These are phyloP conservation scores for Aplocera efformata DNA, from an alignment of 2,888 invertebrate genomes.

Conservation along the genomic window DNA sequence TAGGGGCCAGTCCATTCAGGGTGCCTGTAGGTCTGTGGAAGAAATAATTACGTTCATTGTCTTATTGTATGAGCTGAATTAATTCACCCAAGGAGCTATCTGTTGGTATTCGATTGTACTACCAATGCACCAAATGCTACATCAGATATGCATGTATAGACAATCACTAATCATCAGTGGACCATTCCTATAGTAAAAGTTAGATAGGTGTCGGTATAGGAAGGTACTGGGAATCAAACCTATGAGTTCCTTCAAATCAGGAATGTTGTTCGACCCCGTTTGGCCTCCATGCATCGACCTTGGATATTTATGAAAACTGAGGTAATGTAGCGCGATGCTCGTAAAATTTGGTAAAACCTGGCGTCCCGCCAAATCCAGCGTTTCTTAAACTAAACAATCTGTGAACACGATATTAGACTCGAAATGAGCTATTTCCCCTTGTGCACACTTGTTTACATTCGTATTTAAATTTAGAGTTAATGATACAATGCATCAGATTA, in stretches of 20 bases:
- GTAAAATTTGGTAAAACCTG: slow-evolving; percentile 67
- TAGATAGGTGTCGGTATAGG: too few species aligned
- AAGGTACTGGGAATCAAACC: too few species aligned
- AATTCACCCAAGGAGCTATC: too few species aligned
- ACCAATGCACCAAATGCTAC: too few species aligned
- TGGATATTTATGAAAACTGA: slow-evolving; percentile 75
- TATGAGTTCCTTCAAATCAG: too few species aligned
- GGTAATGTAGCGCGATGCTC: slow-evolving; percentile 71
- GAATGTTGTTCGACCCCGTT: slow-evolving; percentile 33
- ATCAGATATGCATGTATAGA: too few species aligned
- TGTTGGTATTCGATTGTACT: too few species aligned
- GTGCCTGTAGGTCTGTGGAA: slow-evolving; percentile 88
- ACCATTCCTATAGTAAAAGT: too few species aligned
- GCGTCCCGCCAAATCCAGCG: slow-evolving; percentile 61
- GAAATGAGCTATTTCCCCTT: slow-evolving; percentile 37
- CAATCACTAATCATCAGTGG: too few species aligned
- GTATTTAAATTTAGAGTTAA: slow-evolving; percentile 18
- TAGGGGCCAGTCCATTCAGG: slow-evolving; percentile 92
- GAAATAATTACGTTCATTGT: slow-evolving; percentile 20
- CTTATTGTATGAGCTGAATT: too few species aligned
- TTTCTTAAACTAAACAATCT: slow-evolving; percentile 58
- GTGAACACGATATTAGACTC: slow-evolving; percentile 54
- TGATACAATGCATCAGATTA: too few species aligned
- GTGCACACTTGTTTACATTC: slow-evolving; percentile 24
- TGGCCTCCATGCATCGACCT: slow-evolving; percentile 53